These are phyloP conservation scores for Drosophila birchii DNA, from an alignment of 2,888 invertebrate genomes.

Conservation along the genomic window DNA sequence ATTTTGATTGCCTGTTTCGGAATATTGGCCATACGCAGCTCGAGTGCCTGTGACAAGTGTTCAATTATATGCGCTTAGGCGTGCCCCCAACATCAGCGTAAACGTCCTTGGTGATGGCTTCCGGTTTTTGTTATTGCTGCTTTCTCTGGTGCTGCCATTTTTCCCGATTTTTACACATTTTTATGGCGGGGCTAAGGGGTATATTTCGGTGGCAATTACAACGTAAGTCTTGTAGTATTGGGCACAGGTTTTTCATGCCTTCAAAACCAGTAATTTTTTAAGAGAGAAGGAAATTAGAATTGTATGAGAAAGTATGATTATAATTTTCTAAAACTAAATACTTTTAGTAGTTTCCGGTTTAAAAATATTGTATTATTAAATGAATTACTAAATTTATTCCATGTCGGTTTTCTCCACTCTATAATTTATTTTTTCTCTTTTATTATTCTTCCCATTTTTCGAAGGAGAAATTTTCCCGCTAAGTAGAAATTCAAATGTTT, in stretches of 20 bases:
- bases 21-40: slow-evolving; percentile 33
- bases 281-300: background rate
- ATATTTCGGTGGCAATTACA: background rate
- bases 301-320: background rate
- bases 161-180: background rate
- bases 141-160: background rate
- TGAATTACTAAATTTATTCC: too few relatives aligned
- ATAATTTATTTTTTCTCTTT: background rate
- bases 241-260: background rate
- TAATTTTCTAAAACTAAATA: too few relatives aligned
- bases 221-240: background rate
- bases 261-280: background rate
- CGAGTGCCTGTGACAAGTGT: slow-evolving; percentile 27
- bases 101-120: slow-evolving; percentile 35
- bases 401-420: background rate
- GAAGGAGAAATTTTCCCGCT: background rate
- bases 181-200: background rate
- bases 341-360: too few relatives aligned
- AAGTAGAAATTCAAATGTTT: slow-evolving; percentile 37
- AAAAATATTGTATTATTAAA: background rate
- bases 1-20: slow-evolving; percentile 27
- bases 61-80: slow-evolving; percentile 39
- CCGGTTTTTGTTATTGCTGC: slow-evolving; percentile 22
- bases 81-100: slow-evolving; percentile 14
- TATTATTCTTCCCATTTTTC: background rate